Evolutionary conservation across 2,888 invertebrate genomes (phyloP).

Genomic region (Agriopis leucophaearia): DNA sequence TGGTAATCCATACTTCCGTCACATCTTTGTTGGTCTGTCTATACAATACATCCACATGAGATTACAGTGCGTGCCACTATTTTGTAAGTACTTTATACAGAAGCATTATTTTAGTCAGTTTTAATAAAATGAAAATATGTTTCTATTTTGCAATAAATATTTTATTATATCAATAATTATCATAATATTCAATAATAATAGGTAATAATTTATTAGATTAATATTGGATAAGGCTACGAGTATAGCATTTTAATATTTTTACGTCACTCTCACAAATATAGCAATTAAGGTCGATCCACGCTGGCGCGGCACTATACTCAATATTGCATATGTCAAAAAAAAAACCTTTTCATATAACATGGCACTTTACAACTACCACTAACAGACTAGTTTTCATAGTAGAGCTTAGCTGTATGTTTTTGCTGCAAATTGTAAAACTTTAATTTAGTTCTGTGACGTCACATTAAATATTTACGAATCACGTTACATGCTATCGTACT

Average conservation of each 20-base stretch:
- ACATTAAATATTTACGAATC: too few relatives aligned
- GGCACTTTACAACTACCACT: neutral
- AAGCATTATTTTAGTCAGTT: neutral
- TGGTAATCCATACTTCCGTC: too few relatives aligned
- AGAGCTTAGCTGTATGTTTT: too few relatives aligned
- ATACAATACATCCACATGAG: too few relatives aligned
- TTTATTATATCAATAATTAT: slow-evolving; percentile 79
- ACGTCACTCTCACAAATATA: slow-evolving; percentile 72
- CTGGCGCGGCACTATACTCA: slow-evolving; percentile 34
- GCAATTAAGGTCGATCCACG: slow-evolving; percentile 50
- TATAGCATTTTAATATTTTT: slow-evolving; percentile 69
- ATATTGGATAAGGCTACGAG: slow-evolving; percentile 80
- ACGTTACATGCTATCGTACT: too few relatives aligned
- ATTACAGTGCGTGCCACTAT: too few relatives aligned
- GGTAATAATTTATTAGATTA: slow-evolving; percentile 71
- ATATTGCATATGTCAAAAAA: neutral
- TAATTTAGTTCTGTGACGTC: too few relatives aligned
- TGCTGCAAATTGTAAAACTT: too few relatives aligned
- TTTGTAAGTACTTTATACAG: neutral
- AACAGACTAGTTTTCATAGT: too few relatives aligned
- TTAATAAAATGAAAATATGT: slow-evolving; percentile 39
- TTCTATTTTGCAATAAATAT: slow-evolving; percentile 76
- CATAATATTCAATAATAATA: slow-evolving; percentile 67
- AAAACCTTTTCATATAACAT: neutral
- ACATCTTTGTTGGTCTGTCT: too few relatives aligned